Conservation (phyloP, 2,888 invertebrate species). For the Drosophila limbata region DNA sequence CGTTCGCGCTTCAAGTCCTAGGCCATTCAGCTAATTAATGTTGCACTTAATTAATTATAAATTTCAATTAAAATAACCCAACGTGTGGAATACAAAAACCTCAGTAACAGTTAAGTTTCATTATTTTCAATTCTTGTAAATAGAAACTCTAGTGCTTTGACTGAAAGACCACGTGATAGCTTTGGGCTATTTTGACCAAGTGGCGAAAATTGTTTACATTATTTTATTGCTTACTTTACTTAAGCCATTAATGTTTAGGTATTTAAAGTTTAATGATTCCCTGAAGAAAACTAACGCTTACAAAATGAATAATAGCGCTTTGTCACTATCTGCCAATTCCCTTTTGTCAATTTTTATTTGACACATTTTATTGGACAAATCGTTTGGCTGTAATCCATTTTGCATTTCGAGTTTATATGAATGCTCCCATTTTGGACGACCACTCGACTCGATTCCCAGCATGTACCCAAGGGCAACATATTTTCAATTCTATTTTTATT, state of each 20-base stretch:
- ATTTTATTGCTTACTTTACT: not conserved
- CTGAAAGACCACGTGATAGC: conserved; percentile 28
- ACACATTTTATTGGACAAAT: conserved; percentile 71
- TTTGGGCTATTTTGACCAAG: conserved; percentile 3
- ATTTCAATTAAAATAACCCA: conserved; percentile 33
- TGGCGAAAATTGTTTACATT: not conserved
- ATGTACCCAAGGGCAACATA: conserved; percentile 47
- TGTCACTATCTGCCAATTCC: conserved; percentile 40
- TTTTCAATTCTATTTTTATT: conserved; percentile 10
- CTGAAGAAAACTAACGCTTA: conserved; percentile 29
- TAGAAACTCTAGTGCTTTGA: conserved; percentile 8
- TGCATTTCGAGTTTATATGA: conserved; percentile 56
- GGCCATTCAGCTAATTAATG: conserved; percentile 50
- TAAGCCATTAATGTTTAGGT: not conserved
- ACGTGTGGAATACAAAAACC: conserved; percentile 15
- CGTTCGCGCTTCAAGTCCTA: conserved; percentile 20
- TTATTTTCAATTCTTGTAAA: not conserved
- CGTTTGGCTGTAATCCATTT: conserved; percentile 59
- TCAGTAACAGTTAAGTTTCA: conserved; percentile 50
- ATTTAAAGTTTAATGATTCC: not conserved
- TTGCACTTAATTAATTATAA: conserved; percentile 43
- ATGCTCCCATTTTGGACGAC: conserved; percentile 37
- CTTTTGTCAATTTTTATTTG: conserved; percentile 67
- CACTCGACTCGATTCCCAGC: conserved; percentile 26
- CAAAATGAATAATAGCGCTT: conserved; percentile 54